Evolutionary conservation across 2,113 vertebrate genomes (phyloP).

Genomic region (Kobus ellipsiprymnus): DNA sequence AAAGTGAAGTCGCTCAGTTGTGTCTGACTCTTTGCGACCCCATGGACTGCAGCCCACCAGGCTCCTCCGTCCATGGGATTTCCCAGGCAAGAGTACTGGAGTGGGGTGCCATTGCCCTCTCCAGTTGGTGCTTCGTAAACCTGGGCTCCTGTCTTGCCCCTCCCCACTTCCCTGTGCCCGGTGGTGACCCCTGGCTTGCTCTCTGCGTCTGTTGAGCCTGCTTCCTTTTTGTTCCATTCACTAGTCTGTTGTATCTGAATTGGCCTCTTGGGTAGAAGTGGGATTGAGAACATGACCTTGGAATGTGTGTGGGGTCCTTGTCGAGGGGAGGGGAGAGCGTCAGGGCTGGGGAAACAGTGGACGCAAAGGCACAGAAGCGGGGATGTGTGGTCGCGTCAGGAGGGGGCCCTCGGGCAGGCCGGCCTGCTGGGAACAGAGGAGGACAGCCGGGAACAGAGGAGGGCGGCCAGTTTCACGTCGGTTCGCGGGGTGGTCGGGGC

Average conservation of each 20-base stretch:
- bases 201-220: not conserved
- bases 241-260: not conserved
- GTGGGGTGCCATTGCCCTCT: too few species aligned
- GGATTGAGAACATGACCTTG: not conserved
- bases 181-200: not conserved
- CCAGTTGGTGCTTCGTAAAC: not conserved
- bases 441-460: not conserved
- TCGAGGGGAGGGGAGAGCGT: accelerated
- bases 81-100: too few species aligned
- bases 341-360: not conserved
- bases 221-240: not conserved
- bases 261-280: not conserved
- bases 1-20: too few species aligned
- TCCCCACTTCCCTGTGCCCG: not conserved
- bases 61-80: too few species aligned
- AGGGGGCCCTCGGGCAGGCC: too few species aligned
- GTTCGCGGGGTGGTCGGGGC: accelerated
- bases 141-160: not conserved
- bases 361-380: not conserved
- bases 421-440: not conserved
- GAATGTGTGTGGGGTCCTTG: not conserved
- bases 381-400: accelerated
- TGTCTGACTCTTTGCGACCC: too few species aligned
- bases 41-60: too few species aligned
- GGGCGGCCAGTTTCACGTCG: not conserved